A percentile compares a stretch with the other conserved stretches of the same genome.
phyloP scores from a whole-genome alignment of 1,140 invertebrate species.

The Akabosia matsudoensis region DNA sequence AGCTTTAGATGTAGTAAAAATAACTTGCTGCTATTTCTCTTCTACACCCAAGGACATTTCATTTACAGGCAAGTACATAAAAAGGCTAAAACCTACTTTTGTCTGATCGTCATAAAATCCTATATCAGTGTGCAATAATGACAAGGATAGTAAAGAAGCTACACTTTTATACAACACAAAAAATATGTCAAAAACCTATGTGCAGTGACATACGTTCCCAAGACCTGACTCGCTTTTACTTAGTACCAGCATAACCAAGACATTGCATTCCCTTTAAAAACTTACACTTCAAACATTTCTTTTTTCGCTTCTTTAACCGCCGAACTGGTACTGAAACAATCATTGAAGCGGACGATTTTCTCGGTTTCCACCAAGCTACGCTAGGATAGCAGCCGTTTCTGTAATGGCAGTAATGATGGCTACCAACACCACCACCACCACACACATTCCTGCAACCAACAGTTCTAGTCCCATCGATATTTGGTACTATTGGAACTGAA shows the following conservation, averaged over 20 bases:
- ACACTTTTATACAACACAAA: too few species aligned
- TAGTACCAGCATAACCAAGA: too few species aligned
- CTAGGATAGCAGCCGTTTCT: neutral
- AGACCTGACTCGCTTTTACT: neutral
- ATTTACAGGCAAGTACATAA: too few species aligned
- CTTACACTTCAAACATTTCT: constrained; percentile 16
- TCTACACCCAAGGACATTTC: too few species aligned
- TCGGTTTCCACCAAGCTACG: constrained; percentile 6
- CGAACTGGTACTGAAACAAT: neutral
- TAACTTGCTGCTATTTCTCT: too few species aligned
- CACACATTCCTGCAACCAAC: neutral
- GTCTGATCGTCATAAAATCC: too few species aligned
- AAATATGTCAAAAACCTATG: too few species aligned
- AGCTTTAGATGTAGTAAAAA: too few species aligned
- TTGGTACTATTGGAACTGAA: neutral
- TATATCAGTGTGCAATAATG: too few species aligned
- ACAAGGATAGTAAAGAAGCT: too few species aligned
- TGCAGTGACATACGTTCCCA: too few species aligned
- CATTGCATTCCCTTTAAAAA: neutral
- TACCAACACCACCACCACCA: neutral
- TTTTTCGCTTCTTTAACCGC: neutral
- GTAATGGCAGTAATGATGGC: neutral
- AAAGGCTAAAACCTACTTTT: too few species aligned
- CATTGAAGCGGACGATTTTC: neutral
- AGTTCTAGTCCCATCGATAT: neutral